Percentiles rank a stretch among this genome's conserved stretches.
Conservation (phyloP, 2,888 invertebrate genomes). For the Tipula unca region DNA sequence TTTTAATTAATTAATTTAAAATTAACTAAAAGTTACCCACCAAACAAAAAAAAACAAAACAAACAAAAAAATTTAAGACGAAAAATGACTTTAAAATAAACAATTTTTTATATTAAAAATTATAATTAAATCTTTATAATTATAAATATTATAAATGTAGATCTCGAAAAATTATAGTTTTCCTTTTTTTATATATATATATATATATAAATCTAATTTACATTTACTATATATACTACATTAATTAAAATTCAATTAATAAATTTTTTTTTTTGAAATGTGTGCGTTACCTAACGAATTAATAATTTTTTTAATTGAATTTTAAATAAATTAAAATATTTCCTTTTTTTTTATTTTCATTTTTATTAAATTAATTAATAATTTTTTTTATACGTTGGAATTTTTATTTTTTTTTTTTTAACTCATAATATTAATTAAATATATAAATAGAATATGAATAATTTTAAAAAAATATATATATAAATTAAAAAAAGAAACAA, state of each 20-base stretch:
- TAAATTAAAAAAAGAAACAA: background rate
- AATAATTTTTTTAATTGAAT: constrained; percentile 3
- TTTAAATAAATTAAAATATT: background rate
- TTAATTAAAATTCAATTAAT: background rate
- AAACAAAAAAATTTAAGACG: constrained; percentile 15
- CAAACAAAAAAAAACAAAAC: background rate
- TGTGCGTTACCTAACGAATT: constrained; percentile 14
- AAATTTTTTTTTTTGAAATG: background rate
- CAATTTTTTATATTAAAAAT: background rate
- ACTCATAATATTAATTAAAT: background rate
- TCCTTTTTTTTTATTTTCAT: background rate
- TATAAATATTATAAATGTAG: background rate
- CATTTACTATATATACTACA: background rate
- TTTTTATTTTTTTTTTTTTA: background rate
- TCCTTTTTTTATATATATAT: background rate
- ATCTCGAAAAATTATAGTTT: background rate
- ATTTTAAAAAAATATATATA: background rate
- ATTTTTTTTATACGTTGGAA: background rate
- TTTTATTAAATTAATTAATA: background rate
- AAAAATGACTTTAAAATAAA: constrained; percentile 14
- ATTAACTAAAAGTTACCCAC: constrained; percentile 17
- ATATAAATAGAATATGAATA: background rate
- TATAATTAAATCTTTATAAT: background rate
- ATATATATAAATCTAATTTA: too few relatives aligned
- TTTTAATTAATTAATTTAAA: background rate